phyloP scores from a whole-genome alignment of 2,797 vertebrate species.

The Chromobotia macracanthus region DNA sequence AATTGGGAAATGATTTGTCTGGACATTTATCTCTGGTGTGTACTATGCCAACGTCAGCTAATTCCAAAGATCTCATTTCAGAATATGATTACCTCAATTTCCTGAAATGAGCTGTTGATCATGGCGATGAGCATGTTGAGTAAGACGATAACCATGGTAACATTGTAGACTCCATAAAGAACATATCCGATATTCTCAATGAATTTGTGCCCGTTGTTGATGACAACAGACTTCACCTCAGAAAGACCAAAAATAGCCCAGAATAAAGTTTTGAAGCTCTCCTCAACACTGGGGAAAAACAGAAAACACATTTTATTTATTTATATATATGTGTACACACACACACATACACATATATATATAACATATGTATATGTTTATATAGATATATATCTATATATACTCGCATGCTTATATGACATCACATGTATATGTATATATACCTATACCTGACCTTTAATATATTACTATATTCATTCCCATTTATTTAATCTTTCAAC shows the following conservation, averaged over 20 bases:
- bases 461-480: not conserved
- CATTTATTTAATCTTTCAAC: no score
- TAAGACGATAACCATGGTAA: slow-evolving; percentile 97
- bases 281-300: slow-evolving; percentile 83
- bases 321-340: not conserved
- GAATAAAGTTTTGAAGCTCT: slow-evolving; percentile 92
- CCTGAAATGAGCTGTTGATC: slow-evolving; percentile 99
- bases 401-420: no score
- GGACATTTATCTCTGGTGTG: slow-evolving; percentile 1
- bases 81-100: slow-evolving; percentile 88
- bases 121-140: slow-evolving; percentile 99
- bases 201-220: slow-evolving; percentile 92
- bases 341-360: no score
- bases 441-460: no score
- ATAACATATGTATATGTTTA: not conserved
- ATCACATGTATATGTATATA: not conserved
- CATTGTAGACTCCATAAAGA: slow-evolving; percentile 97
- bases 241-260: slow-evolving; percentile 96
- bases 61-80: slow-evolving; percentile 32
- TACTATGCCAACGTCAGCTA: not conserved
- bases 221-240: slow-evolving; percentile 95
- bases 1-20: slow-evolving; percentile 9
- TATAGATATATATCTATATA: no score
- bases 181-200: slow-evolving; percentile 89
- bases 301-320: not conserved